Conservation (phyloP, 2,888 invertebrate genomes). For the Nycteola revayana region DNA sequence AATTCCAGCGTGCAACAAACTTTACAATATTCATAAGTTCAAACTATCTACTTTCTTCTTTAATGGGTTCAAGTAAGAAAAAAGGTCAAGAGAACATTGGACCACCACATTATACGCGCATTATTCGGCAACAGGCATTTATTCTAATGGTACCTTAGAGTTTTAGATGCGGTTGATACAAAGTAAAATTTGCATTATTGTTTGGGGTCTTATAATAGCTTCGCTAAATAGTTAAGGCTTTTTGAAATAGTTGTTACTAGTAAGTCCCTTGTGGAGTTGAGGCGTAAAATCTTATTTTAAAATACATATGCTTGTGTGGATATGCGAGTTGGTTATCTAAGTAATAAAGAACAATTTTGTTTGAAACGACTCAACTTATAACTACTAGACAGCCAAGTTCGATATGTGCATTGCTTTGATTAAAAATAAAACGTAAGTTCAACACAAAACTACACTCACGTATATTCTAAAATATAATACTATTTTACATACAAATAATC, state of each 20-base stretch:
- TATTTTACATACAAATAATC: no score
- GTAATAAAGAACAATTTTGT: no score
- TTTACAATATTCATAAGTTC: neutral
- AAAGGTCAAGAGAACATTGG: slow-evolving; percentile 13
- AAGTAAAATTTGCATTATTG: slow-evolving; percentile 61
- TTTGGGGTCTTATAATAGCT: slow-evolving; percentile 49
- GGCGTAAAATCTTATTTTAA: no score
- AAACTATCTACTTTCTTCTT: no score
- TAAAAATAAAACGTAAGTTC: no score
- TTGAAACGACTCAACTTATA: no score
- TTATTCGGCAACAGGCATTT: slow-evolving; percentile 30
- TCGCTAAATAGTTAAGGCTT: slow-evolving; percentile 24
- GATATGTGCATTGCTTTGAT: no score
- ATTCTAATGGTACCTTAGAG: slow-evolving; percentile 48
- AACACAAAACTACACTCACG: no score
- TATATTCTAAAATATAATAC: no score
- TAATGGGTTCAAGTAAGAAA: slow-evolving; percentile 10
- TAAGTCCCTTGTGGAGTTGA: slow-evolving; percentile 3
- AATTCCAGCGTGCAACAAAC: neutral
- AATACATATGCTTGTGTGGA: no score
- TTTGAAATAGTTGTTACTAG: slow-evolving; percentile 19
- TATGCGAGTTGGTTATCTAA: no score
- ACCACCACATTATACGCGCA: slow-evolving; percentile 20
- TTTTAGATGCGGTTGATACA: slow-evolving; percentile 35
- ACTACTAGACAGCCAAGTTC: no score